Evolutionary conservation across 2,888 invertebrate genomes (phyloP), one percentile per base, ranked within the genome.

Genomic region (Hetaerina titia): DNA sequence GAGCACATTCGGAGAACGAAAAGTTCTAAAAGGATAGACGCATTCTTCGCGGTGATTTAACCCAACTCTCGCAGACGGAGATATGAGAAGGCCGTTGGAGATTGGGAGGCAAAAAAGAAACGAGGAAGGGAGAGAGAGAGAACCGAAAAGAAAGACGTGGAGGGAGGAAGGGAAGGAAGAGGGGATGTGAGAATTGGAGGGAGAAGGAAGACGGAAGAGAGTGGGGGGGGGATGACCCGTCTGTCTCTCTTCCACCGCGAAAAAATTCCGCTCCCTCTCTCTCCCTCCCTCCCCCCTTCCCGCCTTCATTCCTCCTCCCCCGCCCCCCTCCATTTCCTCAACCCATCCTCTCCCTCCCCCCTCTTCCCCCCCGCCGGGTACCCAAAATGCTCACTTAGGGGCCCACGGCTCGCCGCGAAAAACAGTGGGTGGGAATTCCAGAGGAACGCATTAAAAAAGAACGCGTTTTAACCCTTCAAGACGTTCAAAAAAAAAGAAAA

Each of bases 361-460:
- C 17, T n/a, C n/a, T n/a, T n/a, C 45, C 5, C 5, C n/a, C 69
- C n/a, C 6, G 64, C 15, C 64, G 22, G 19, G 19, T 19, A n/a
- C 22, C 22, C 19, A 22, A 69, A n/a, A 69, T 69, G n/a, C 69
- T 69, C 69, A 22, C 45, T 88, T 2, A 15, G 17, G 88, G 88
- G 88, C 45, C 88, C 15, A 69, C 88, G 56, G 45, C 31, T 88
- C 88, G 13, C 88, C 88, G 22, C 88, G 56, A 88, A 88, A 88
- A 88, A 88, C 88, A 88, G 88, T 88, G 88, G 88, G 88, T 56
- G 88, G 88, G 88, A 88, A 88, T 88, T 88, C 88, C 88, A 56
- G 56, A 6, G 88, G 45, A 56, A 45, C 56, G 13, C 56, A 56
- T 31, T 19, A 88, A 88, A 56, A 88, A 88, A 13, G 45, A 56